Evolutionary conservation across 2,797 vertebrate species (phyloP).

Genomic region (Sebastes itinus): DNA sequence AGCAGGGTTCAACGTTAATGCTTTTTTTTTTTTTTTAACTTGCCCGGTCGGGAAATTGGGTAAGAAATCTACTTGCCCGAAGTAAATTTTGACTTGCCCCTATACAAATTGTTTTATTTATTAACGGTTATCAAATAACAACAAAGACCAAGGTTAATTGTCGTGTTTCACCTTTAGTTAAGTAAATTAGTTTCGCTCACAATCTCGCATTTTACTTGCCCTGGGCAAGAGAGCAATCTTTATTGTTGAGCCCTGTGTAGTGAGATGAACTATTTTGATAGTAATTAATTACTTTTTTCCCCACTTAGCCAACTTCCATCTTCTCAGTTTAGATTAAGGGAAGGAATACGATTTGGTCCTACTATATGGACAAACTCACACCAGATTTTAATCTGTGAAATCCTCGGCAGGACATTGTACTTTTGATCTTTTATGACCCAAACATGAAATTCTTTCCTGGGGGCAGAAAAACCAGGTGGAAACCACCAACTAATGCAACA

Average conservation of each 20-base stretch:
- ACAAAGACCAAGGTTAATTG: too few relatives aligned
- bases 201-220: accelerated
- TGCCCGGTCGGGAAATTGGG: too few relatives aligned
- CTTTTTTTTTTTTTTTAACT: too few relatives aligned
- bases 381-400: neutral
- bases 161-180: accelerated
- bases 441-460: neutral
- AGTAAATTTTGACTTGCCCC: too few relatives aligned
- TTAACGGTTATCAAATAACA: neutral
- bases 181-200: too few relatives aligned
- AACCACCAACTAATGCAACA: neutral
- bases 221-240: accelerated
- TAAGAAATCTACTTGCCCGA: too few relatives aligned
- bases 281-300: neutral
- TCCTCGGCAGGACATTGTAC: neutral
- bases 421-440: neutral
- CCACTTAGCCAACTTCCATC: accelerated
- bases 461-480: neutral
- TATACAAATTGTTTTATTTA: too few relatives aligned
- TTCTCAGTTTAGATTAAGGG: neutral
- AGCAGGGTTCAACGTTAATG: too few relatives aligned
- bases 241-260: too few relatives aligned
- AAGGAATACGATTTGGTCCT: neutral
- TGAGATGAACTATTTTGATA: neutral
- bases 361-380: neutral